phyloP scores from a whole-genome alignment of 2,888 invertebrate species.

The Steinernema scapterisci region DNA sequence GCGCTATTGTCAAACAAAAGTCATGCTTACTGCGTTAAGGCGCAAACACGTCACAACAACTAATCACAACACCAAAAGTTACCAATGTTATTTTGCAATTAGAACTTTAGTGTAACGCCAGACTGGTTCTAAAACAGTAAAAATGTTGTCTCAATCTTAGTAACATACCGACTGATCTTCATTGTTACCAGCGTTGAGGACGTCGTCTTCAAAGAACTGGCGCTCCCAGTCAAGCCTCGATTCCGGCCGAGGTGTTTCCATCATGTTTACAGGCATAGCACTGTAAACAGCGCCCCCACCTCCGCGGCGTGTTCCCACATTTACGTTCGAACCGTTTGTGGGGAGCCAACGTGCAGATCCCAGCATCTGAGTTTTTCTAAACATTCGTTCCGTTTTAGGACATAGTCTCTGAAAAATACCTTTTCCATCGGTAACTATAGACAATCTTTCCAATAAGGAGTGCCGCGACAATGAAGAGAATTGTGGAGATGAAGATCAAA shows the following conservation, averaged over 20 bases:
- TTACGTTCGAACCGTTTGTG: neutral
- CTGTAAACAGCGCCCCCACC: conserved; percentile 26
- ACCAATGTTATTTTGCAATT: conserved; percentile 23
- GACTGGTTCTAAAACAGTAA: conserved; percentile 11
- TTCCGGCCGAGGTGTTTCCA: conserved; percentile 49
- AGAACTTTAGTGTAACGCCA: conserved; percentile 29
- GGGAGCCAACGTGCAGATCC: conserved; percentile 24
- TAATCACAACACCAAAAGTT: conserved; percentile 12
- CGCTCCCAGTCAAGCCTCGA: conserved; percentile 60
- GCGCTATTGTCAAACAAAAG: neutral
- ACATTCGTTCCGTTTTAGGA: neutral
- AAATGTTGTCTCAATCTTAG: neutral
- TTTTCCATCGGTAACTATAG: conserved; percentile 25
- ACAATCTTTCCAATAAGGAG: neutral
- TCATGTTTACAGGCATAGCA: conserved; percentile 28
- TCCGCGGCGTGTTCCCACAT: conserved; percentile 10
- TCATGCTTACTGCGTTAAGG: neutral
- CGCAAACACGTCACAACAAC: neutral
- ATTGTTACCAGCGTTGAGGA: neutral
- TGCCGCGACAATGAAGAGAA: conserved; percentile 7
- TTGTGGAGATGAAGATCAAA: conserved; percentile 19
- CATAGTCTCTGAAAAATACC: neutral
- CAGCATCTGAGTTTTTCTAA: conserved; percentile 20
- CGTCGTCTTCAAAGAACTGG: conserved; percentile 60
- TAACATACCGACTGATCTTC: conserved; percentile 11